Conservation (phyloP, 2,113 vertebrate genomes). For the Trinectes maculatus region DNA sequence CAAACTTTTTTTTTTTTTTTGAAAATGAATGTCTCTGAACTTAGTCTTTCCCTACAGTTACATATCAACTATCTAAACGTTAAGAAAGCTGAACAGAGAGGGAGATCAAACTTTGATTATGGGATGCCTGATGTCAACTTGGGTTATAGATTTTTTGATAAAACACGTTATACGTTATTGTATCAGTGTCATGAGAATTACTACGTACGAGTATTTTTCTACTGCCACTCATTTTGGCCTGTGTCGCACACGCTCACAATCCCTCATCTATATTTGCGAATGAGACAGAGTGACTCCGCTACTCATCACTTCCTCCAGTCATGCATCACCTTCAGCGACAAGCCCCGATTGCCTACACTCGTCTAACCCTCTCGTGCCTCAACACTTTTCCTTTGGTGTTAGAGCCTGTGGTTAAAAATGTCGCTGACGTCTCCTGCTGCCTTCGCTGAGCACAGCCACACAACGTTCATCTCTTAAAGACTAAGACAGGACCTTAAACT, state of each 20-base stretch:
- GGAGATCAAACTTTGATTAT: no score
- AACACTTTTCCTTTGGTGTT: slow-evolving; percentile 59
- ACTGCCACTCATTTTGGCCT: slow-evolving; percentile 3
- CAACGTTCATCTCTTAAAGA: slow-evolving; percentile 41
- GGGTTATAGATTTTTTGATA: background rate
- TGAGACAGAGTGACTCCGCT: slow-evolving; percentile 20
- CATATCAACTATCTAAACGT: slow-evolving; percentile 23
- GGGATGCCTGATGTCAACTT: background rate
- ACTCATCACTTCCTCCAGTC: slow-evolving; percentile 3
- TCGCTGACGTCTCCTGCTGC: slow-evolving; percentile 64
- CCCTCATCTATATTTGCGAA: background rate
- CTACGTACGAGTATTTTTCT: background rate
- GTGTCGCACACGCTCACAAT: slow-evolving; percentile 36
- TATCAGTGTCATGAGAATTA: slow-evolving; percentile 2
- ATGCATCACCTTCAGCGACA: slow-evolving; percentile 30
- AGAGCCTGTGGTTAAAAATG: slow-evolving; percentile 25
- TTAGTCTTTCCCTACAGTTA: slow-evolving; percentile 15
- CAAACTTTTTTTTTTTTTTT: background rate
- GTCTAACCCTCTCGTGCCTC: slow-evolving; percentile 73
- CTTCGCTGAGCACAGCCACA: slow-evolving; percentile 69
- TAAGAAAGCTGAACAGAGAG: background rate
- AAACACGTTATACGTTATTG: background rate
- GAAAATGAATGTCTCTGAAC: slow-evolving; percentile 2
- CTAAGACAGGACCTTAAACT: slow-evolving; percentile 74
- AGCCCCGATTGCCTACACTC: slow-evolving; percentile 66